phyloP scores from a whole-genome alignment of 1,140 invertebrate genomes.

The Oppia nitens region DNA sequence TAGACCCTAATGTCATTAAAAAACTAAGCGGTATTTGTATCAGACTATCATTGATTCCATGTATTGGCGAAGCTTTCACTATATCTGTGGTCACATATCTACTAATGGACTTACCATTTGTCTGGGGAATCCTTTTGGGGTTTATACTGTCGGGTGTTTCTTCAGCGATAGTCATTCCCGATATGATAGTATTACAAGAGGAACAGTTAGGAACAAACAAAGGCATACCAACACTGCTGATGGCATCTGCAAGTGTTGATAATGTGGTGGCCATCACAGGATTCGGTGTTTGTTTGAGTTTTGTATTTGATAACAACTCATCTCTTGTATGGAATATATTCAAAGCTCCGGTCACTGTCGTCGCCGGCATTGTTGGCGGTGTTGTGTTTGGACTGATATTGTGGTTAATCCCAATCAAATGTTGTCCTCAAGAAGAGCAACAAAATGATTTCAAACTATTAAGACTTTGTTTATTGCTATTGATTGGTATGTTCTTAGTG shows the following conservation, averaged over 20 bases:
- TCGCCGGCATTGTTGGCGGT: constrained; percentile 25
- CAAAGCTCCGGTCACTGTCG: constrained; percentile 28
- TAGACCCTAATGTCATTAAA: constrained; percentile 49
- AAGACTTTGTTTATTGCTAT: no score
- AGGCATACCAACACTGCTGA: constrained; percentile 86
- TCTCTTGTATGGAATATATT: constrained; percentile 28
- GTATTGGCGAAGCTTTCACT: constrained; percentile 53
- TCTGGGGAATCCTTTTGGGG: constrained; percentile 70
- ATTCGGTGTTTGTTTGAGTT: constrained; percentile 63
- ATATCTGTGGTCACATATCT: constrained; percentile 50
- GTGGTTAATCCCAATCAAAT: constrained; percentile 19
- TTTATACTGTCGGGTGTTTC: constrained; percentile 77
- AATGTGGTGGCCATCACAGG: constrained; percentile 64
- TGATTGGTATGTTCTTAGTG: no score
- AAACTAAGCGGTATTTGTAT: constrained; percentile 56
- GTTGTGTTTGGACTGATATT: constrained; percentile 20
- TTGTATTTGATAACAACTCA: constrained; percentile 13
- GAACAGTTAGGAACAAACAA: constrained; percentile 78
- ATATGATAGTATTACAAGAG: constrained; percentile 58
- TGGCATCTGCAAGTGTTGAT: constrained; percentile 79
- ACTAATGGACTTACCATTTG: constrained; percentile 62
- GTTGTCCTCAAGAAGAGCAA: no score
- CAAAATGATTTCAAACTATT: no score
- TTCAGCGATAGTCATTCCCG: constrained; percentile 83
- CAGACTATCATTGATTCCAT: constrained; percentile 66